A percentile compares a stretch with the other conserved stretches of the same genome.
These are phyloP conservation scores for Recurvirostra avosetta DNA, from an alignment of 2,113 vertebrate species.

Conservation along the genomic window DNA sequence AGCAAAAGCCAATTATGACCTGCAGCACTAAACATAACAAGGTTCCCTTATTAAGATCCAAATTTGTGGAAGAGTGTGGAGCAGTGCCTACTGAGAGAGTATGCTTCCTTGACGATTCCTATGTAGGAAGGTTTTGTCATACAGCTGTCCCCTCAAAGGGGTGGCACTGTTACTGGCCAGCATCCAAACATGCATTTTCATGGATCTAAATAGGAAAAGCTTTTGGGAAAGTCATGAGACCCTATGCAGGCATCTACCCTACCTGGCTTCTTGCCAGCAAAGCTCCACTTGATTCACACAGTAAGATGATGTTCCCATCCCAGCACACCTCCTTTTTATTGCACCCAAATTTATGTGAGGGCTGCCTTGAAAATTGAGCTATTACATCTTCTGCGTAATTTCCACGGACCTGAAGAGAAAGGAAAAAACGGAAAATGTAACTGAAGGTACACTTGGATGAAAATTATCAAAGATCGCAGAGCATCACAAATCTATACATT, in stretches of 20 bases:
- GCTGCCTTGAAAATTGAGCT: background rate
- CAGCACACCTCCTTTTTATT: background rate
- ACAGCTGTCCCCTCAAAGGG: background rate
- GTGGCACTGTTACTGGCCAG: accelerated
- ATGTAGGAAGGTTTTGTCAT: background rate
- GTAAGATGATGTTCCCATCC: background rate
- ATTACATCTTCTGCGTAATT: background rate
- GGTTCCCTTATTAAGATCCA: background rate
- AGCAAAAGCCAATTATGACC: background rate
- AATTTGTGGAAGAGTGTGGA: background rate
- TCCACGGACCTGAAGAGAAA: background rate
- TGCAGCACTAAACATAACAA: background rate
- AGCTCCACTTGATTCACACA: background rate
- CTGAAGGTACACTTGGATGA: background rate
- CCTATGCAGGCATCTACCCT: accelerated
- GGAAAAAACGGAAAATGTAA: background rate
- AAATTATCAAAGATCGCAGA: background rate
- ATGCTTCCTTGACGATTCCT: background rate
- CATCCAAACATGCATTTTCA: background rate
- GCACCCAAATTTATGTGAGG: background rate
- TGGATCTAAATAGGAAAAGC: background rate
- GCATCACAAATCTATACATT: background rate
- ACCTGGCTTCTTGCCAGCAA: background rate
- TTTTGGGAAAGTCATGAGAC: background rate
- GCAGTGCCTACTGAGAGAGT: background rate